A percentile compares a stretch with the other conserved stretches of the same genome.
Conservation (phyloP, 1,140 invertebrate genomes). For the Saccostrea glomerata region DNA sequence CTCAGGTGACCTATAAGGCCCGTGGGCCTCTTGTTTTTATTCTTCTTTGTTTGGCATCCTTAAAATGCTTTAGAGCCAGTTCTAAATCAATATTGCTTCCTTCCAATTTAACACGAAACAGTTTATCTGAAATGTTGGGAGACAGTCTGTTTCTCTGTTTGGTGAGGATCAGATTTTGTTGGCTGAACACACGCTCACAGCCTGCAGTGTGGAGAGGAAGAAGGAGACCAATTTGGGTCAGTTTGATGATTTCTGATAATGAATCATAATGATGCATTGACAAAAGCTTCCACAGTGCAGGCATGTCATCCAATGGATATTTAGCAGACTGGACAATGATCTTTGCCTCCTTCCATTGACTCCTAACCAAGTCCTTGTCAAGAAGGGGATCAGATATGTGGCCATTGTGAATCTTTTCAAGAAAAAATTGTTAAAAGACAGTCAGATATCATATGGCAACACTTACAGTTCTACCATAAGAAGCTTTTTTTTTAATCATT, state of each 20-base stretch:
- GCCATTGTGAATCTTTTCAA: not conserved
- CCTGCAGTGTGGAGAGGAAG: slow-evolving; percentile 42
- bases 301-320: slow-evolving; percentile 16
- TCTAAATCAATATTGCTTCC: not conserved
- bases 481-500: too few relatives aligned
- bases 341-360: slow-evolving; percentile 21
- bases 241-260: slow-evolving; percentile 1
- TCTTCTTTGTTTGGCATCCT: too few relatives aligned
- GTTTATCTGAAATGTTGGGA: slow-evolving; percentile 24
- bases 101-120: slow-evolving; percentile 15
- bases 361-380: not conserved
- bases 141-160: slow-evolving; percentile 30
- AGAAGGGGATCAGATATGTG: not conserved
- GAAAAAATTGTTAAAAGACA: too few relatives aligned
- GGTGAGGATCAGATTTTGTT: slow-evolving; percentile 34
- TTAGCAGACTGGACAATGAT: not conserved
- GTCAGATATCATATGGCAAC: too few relatives aligned
- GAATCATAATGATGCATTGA: slow-evolving; percentile 11
- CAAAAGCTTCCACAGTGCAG: slow-evolving; percentile 3
- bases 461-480: too few relatives aligned
- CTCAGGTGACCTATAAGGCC: too few relatives aligned
- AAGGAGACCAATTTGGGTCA: not conserved
- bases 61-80: not conserved
- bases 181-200: slow-evolving; percentile 38
- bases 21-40: too few relatives aligned